Percentiles rank a stretch among this genome's conserved stretches.
Conservation (phyloP, 2,888 invertebrate species). For the Aleiodes alternator region DNA sequence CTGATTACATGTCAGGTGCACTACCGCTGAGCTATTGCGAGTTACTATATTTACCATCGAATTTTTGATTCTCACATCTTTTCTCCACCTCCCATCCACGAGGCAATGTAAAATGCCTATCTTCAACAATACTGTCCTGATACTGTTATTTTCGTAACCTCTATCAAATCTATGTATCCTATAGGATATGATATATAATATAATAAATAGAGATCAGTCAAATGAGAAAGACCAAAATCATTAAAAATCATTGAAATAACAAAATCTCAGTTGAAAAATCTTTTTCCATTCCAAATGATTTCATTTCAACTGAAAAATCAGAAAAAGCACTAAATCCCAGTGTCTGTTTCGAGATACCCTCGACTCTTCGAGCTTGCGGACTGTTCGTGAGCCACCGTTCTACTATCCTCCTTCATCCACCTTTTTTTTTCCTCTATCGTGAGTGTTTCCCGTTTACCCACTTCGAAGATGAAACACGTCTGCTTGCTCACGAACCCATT, state of each 20-base stretch:
- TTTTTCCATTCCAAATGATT: slow-evolving; percentile 2
- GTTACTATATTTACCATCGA: too few relatives aligned
- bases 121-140: too few relatives aligned
- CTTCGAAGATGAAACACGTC: slow-evolving; percentile 37
- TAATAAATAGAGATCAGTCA: not conserved
- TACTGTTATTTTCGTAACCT: too few relatives aligned
- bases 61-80: too few relatives aligned
- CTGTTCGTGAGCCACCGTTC: slow-evolving; percentile 24
- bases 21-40: too few relatives aligned
- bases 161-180: too few relatives aligned
- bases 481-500: slow-evolving; percentile 21
- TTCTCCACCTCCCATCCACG: too few relatives aligned
- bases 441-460: slow-evolving; percentile 35
- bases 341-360: slow-evolving; percentile 18
- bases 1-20: too few relatives aligned
- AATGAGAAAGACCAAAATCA: not conserved
- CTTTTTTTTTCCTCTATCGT: slow-evolving; percentile 15
- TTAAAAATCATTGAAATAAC: not conserved
- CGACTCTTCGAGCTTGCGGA: slow-evolving; percentile 10
- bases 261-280: not conserved
- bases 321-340: slow-evolving; percentile 19
- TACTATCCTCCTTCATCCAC: slow-evolving; percentile 3
- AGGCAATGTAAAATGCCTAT: too few relatives aligned
- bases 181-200: not conserved
- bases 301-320: slow-evolving; percentile 10